Conservation (phyloP, 2,113 vertebrate species). For the Podarcis raffonei region DNA sequence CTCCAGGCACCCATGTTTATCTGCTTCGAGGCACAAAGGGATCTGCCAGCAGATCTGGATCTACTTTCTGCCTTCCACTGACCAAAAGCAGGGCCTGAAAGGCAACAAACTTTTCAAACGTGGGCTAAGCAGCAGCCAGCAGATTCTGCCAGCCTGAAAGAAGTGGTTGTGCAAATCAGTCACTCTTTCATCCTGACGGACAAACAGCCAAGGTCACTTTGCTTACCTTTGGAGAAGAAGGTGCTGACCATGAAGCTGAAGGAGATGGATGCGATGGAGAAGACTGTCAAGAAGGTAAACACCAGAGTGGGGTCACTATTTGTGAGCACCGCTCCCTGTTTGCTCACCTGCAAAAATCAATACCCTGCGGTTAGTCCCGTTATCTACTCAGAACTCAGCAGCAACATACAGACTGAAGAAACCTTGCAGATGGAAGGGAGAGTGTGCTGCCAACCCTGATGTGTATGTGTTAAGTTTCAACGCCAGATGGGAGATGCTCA, state of each 20-base stretch:
- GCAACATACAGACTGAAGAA: background rate
- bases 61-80: background rate
- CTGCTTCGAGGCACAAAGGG: background rate
- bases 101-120: background rate
- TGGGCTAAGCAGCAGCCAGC: background rate
- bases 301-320: slow-evolving; percentile 91
- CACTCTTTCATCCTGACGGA: no score
- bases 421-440: background rate
- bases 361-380: background rate
- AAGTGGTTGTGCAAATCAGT: background rate
- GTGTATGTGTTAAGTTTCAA: rapidly evolving
- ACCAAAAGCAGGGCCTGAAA: background rate
- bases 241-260: slow-evolving; percentile 99
- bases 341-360: slow-evolving; percentile 80
- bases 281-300: slow-evolving; percentile 88
- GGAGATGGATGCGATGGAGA: slow-evolving; percentile 89
- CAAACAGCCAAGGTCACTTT: rapidly evolving
- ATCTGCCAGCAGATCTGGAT: background rate
- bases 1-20: background rate
- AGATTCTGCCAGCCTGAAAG: background rate
- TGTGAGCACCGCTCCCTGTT: slow-evolving; percentile 87
- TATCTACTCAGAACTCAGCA: no score
- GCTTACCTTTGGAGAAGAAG: slow-evolving; percentile 93
- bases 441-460: background rate
- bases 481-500: slow-evolving; percentile 65